A percentile compares a stretch with the other conserved stretches of the same genome.
Evolutionary conservation across 2,797 vertebrate species (phyloP).

Genomic region (Echiichthys vipera): DNA sequence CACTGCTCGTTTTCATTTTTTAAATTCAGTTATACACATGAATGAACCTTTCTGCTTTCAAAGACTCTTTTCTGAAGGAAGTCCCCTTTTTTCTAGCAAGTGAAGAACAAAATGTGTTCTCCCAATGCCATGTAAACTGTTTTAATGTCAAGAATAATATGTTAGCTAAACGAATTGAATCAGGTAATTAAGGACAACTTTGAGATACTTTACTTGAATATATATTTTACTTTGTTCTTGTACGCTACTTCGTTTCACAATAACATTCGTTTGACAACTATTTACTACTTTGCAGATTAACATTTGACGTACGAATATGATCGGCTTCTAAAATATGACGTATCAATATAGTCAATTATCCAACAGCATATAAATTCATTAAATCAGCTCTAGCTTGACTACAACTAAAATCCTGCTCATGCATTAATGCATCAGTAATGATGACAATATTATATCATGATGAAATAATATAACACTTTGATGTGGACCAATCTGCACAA

Average conservation of each 20-base stretch:
- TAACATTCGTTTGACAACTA: too few species aligned
- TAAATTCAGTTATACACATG: neutral
- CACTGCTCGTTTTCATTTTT: too few species aligned
- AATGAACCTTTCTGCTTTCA: neutral
- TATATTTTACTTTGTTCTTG: neutral
- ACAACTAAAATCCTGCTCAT: neutral
- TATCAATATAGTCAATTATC: neutral
- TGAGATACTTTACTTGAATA: neutral
- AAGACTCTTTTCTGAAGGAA: neutral
- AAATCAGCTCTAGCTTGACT: neutral
- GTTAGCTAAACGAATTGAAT: too few species aligned
- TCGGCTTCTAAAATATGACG: neutral
- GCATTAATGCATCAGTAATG: neutral
- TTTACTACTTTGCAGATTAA: neutral
- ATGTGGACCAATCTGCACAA: neutral
- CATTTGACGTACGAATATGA: neutral
- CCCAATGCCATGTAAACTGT: neutral
- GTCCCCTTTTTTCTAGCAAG: slow-evolving; percentile 17
- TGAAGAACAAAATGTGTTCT: slow-evolving; percentile 1
- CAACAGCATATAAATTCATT: neutral
- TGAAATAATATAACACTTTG: neutral
- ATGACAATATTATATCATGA: neutral
- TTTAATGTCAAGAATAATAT: neutral
- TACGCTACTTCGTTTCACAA: too few species aligned
- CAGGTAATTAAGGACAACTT: too few species aligned